Base-by-base conservation (phyloP, 1,140 invertebrate species). In the Diorhabda sublineata region DNA sequence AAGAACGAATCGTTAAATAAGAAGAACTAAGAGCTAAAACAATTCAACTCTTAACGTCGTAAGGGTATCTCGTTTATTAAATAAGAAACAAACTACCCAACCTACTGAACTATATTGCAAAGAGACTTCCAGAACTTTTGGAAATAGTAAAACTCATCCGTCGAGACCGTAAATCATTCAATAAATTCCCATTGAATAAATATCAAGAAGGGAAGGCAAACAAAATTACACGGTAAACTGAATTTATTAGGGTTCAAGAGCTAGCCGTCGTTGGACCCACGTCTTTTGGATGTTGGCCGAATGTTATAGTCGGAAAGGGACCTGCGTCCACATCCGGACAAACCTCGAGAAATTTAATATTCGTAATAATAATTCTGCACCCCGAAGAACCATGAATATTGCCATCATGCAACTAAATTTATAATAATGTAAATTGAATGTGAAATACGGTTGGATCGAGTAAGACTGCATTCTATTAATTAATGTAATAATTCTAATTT, bases 191-290 rank as follows among this genome's bases (percentile, higher is more conserved):
- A 68, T 67, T 67, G 42, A 71, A 71, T 71, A 64, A 64, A 68
- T 65, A 56, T 64, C 69, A 59, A 68, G 66, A 68, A 58, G 61
- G 67, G 62, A 58, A 2, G 57, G 64, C 69, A 71, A 71, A 71
- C 69, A 68, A 71, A 71, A 71, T 71, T 71, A 69, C 70, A 71
- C 67, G 59, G 67, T 69, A 71, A 71, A 71, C 66, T 61, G 61
- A 71, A 71, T 71, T 71, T 71, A 71, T 71, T 71, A 71, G 70
- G 70, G 66, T 67, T 64, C 58, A 69, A 6, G 58, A 47, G 64
- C n/a, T n/a, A 45, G 42, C 61, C 61, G 42, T 62, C 61, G 42
- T 61, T 44, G n/a, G n/a, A 44, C 61, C 44, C 61, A 44, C 47
- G 47, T 52, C 47, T 52, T 52, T 4, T 52, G 47, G 47, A 52